Base-by-base conservation (phyloP, 2,888 invertebrate genomes). In the Nephrotoma flavescens region DNA sequence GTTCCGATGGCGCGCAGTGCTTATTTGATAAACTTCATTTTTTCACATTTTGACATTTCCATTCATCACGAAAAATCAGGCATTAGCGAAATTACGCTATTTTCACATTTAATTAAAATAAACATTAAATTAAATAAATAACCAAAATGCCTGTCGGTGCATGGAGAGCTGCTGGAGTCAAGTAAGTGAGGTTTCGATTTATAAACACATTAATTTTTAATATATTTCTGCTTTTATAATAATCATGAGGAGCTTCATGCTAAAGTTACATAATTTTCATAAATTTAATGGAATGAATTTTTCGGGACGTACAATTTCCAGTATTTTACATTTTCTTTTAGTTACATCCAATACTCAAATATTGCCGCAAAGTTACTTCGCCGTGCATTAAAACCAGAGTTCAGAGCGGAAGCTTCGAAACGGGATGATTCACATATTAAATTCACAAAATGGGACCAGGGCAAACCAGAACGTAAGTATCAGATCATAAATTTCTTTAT, bases 311-410 rank as follows among this genome's bases (percentile, higher is more conserved):
- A n/a, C 47, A 47, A 47, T 19, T 19, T 19, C n/a, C 47, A n/a
- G 47, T 47, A 47, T 2, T n/a, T 47, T 12, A 31, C 31, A 31
- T 11, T 71, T 71, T 42, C 41, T 41, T 92, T 92, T 91, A 99
- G 98, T 93, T 99, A 99, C 93, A 96, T 99, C 92, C 97, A 97
- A 93, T 99, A 96, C 92, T 99, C 98, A 87, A 96, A 96, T 91
- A 97, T 99, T 90, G 98, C 98, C 90, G 98, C 98, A 41, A 94
- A 94, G 90, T 92, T 96, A 86, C 92, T 98, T 87, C 94, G 98
- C 87, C 94, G 95, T 90, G 94, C 97, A 12, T 91, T 98, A 89
- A 98, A 98, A 91, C 91, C 94, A 1, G 96, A 97, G 84, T 89
- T 95, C 0, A 94, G 94, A 89, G 92, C 92, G 41, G 97, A 96